phyloP scores from a whole-genome alignment of 2,797 vertebrate species.

The Lutjanus argentimaculatus region DNA sequence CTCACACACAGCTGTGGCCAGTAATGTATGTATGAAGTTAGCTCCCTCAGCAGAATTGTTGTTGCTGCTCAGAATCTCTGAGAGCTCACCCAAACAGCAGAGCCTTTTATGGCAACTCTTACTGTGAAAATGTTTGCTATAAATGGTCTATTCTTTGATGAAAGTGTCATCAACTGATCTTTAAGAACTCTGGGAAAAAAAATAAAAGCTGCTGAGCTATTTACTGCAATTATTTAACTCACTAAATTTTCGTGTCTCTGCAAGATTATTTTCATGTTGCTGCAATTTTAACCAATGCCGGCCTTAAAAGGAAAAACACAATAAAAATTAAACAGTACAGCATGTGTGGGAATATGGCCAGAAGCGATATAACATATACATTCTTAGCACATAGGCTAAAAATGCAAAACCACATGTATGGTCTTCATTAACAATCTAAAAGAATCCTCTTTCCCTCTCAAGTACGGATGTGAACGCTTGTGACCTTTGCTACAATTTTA shows the following conservation, averaged over 20 bases:
- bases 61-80: not conserved
- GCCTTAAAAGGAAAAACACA: not conserved
- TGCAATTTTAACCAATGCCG: not conserved
- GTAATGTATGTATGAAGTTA: not conserved
- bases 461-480: constrained; percentile 16
- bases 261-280: not conserved
- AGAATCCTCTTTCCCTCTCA: not conserved
- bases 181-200: not conserved
- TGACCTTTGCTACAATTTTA: constrained; percentile 41
- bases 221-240: not conserved
- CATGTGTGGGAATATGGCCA: not conserved
- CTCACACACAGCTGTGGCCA: not conserved
- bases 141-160: not conserved
- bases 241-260: not conserved
- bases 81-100: not conserved
- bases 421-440: constrained; percentile 13
- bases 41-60: constrained; percentile 10
- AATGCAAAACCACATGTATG: not conserved
- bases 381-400: not conserved
- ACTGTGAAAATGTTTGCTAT: constrained; percentile 1
- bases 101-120: constrained; percentile 1
- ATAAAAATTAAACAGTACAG: not conserved
- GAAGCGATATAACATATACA: not conserved
- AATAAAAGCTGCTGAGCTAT: not conserved
- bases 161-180: constrained; percentile 2